A percentile compares a stretch with the other conserved stretches of the same genome.
phyloP scores from a whole-genome alignment of 2,888 invertebrate genomes.

The Achlya flavicornis region DNA sequence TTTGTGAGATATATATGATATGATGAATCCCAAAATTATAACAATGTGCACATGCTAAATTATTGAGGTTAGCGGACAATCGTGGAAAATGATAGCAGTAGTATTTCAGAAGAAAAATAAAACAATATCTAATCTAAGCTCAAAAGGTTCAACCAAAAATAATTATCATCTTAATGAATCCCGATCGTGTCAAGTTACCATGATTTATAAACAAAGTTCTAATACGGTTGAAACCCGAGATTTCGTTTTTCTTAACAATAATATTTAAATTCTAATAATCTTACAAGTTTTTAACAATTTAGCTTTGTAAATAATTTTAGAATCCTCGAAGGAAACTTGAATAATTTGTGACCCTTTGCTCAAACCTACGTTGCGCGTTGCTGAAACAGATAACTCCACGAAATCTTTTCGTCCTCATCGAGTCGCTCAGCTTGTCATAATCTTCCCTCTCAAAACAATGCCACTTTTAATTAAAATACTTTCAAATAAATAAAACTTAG shows the following conservation, averaged over 20 bases:
- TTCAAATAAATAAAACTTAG: conserved; percentile 59
- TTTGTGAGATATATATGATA: too few species aligned
- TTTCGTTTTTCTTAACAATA: conserved; percentile 36
- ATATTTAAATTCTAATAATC: conserved; percentile 47
- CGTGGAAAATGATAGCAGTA: too few species aligned
- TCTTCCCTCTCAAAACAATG: conserved; percentile 66
- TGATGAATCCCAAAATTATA: too few species aligned
- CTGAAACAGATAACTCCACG: conserved; percentile 49
- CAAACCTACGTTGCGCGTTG: conserved; percentile 45
- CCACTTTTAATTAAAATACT: conserved; percentile 70
- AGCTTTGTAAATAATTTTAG: conserved; percentile 54
- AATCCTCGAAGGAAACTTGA: conserved; percentile 48
- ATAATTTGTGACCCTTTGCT: conserved; percentile 53
- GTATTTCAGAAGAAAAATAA: too few species aligned
- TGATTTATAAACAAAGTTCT: conserved; percentile 12
- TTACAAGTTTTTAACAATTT: conserved; percentile 46
- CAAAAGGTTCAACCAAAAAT: neutral
- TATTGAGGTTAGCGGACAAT: too few species aligned
- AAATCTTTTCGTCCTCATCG: conserved; percentile 67
- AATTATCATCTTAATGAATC: neutral
- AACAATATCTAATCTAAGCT: neutral
- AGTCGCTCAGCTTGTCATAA: conserved; percentile 65
- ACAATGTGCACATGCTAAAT: too few species aligned
- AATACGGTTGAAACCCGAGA: conserved; percentile 20
- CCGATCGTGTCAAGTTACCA: neutral